phyloP scores from a whole-genome alignment of 2,113 vertebrate genomes.

The Macrotis lagotis region DNA sequence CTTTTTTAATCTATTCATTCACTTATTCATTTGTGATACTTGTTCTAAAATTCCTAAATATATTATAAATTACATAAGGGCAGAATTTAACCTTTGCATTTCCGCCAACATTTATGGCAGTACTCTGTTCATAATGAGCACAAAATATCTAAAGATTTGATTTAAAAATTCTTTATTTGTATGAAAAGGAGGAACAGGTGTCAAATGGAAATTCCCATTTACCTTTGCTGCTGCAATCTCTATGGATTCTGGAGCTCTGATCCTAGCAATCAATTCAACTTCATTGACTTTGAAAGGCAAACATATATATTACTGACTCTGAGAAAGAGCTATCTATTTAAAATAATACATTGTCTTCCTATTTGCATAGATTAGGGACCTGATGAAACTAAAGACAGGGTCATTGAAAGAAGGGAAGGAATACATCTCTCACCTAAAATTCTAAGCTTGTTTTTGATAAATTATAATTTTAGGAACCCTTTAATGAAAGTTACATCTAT shows the following conservation, averaged over 20 bases:
- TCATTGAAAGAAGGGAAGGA: background rate
- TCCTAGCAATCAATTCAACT: background rate
- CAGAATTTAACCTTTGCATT: background rate
- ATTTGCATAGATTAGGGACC: background rate
- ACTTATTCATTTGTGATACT: background rate
- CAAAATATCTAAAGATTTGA: background rate
- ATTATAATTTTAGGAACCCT: background rate
- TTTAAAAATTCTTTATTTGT: background rate
- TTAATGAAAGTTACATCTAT: background rate
- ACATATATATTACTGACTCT: background rate
- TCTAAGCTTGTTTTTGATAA: background rate
- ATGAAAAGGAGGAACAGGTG: background rate
- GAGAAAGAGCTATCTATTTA: background rate
- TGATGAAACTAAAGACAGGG: background rate
- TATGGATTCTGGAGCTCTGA: background rate
- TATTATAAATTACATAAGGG: background rate
- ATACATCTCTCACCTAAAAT: background rate
- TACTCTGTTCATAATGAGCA: background rate
- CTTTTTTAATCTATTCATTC: background rate
- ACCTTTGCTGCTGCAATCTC: background rate
- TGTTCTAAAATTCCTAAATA: background rate
- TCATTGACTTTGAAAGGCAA: background rate
- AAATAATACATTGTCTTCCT: background rate
- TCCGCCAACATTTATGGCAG: background rate
- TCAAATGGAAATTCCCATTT: background rate